Evolutionary conservation across 2,888 invertebrate genomes (phyloP).

Genomic region (Drosophila buzzatii): DNA sequence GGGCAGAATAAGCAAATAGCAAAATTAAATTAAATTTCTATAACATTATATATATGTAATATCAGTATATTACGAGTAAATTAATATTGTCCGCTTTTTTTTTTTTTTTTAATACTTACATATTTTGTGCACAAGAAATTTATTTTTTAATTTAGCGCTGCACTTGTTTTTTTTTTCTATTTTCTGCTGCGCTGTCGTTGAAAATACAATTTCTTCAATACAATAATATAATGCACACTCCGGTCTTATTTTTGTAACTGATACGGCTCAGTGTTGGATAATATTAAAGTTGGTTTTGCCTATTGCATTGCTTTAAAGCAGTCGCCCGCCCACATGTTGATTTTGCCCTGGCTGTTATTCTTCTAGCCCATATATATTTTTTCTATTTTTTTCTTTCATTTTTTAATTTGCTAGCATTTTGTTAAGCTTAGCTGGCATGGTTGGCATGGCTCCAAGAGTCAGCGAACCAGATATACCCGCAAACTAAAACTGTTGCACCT

Average conservation of each 20-base stretch:
- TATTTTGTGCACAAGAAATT: neutral
- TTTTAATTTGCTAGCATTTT: slow-evolving; percentile 53
- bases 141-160: slow-evolving; percentile 37
- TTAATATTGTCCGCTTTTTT: neutral
- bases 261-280: slow-evolving; percentile 27
- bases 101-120: neutral
- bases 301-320: slow-evolving; percentile 30
- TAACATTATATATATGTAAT: neutral
- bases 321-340: slow-evolving; percentile 28
- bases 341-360: slow-evolving; percentile 24
- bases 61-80: neutral
- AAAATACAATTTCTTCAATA: slow-evolving; percentile 41
- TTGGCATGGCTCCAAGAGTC: slow-evolving; percentile 53
- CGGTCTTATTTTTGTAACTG: slow-evolving; percentile 39
- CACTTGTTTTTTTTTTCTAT: slow-evolving; percentile 41
- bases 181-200: slow-evolving; percentile 28
- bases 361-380: slow-evolving; percentile 48
- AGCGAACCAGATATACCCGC: slow-evolving; percentile 61
- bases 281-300: slow-evolving; percentile 39
- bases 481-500: slow-evolving; percentile 73
- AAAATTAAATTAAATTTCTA: neutral
- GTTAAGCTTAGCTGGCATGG: slow-evolving; percentile 55
- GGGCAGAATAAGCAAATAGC: neutral
- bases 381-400: neutral
- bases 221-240: slow-evolving; percentile 24